phyloP scores from a whole-genome alignment of 2,113 vertebrate genomes.

The Crotalus horridus region DNA sequence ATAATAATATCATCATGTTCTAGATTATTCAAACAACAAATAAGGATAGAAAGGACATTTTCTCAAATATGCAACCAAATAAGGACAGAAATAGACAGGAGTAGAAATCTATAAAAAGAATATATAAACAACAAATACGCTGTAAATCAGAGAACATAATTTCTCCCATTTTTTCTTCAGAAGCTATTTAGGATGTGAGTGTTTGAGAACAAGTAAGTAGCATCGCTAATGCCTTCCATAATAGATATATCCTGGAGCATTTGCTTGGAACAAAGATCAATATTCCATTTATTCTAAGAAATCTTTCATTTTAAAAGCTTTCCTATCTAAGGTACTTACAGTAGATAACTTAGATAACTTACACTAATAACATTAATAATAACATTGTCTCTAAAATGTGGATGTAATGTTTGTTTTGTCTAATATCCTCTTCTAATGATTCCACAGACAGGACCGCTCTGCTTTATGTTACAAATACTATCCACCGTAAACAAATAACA shows the following conservation, averaged over 20 bases:
- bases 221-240: not conserved
- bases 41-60: not conserved
- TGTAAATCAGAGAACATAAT: not conserved
- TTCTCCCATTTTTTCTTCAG: not conserved
- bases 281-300: not conserved
- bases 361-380: not conserved
- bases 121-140: not conserved
- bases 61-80: not conserved
- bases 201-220: not conserved
- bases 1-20: not conserved
- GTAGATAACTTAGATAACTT: not conserved
- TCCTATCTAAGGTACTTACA: not conserved
- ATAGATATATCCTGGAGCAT: not conserved
- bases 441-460: not conserved
- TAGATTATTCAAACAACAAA: not conserved
- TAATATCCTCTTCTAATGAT: not conserved
- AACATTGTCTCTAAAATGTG: not conserved
- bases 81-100: not conserved
- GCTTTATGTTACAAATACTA: not conserved
- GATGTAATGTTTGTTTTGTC: not conserved
- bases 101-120: not conserved
- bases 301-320: not conserved
- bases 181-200: not conserved
- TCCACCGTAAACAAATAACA: not conserved
- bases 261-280: not conserved